These are phyloP conservation scores for Rhaphigaster nebulosa DNA, from an alignment of 2,888 invertebrate species.

Conservation along the genomic window DNA sequence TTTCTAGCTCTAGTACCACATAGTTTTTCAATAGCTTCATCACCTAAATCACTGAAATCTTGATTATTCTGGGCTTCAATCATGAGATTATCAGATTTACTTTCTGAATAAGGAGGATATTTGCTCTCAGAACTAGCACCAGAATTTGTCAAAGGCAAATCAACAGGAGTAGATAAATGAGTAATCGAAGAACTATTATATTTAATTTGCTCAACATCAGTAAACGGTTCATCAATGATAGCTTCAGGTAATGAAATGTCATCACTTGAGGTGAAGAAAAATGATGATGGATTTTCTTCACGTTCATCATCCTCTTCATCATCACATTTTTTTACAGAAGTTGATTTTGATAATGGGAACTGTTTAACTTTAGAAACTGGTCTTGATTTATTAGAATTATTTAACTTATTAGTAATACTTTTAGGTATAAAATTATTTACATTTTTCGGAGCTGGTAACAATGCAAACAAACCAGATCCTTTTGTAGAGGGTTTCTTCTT, in stretches of 20 bases:
- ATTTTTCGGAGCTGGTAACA: slow-evolving; percentile 79
- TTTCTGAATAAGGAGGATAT: neutral
- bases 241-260: neutral
- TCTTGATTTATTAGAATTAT: neutral
- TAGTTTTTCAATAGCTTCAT: slow-evolving; percentile 64
- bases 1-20: slow-evolving; percentile 68
- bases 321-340: neutral
- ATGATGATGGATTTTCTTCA: slow-evolving; percentile 23
- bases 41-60: neutral
- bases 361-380: neutral
- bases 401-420: slow-evolving; percentile 23
- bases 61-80: neutral
- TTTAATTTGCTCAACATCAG: neutral
- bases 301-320: slow-evolving; percentile 50
- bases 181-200: neutral
- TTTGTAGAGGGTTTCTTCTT: slow-evolving; percentile 70
- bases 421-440: slow-evolving; percentile 60
- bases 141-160: neutral
- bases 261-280: slow-evolving; percentile 50
- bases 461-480: slow-evolving; percentile 76
- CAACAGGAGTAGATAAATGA: neutral
- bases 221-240: neutral
- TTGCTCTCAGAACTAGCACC: neutral
- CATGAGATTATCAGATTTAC: neutral
- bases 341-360: neutral